A percentile compares a stretch with the other conserved stretches of the same genome.
Evolutionary conservation across 2,888 invertebrate genomes (phyloP).

Genomic region (Clistopyga incitator): DNA sequence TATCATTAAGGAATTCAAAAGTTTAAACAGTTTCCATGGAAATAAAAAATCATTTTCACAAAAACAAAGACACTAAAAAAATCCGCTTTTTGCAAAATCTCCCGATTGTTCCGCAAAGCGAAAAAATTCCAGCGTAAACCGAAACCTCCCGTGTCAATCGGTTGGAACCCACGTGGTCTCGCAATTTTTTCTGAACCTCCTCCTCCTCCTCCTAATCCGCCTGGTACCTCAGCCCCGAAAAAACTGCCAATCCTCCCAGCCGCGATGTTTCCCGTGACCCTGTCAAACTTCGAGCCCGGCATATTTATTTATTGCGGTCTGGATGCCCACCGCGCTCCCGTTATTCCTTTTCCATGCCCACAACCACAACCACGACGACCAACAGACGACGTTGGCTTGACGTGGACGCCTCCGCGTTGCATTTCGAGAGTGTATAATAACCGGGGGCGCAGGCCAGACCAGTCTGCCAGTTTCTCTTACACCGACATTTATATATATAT

Average conservation of each 20-base stretch:
- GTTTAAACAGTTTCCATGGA: no score
- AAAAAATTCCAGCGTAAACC: no score
- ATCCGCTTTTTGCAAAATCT: no score
- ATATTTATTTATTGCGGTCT: conserved; percentile 67
- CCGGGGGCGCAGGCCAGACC: conserved; percentile 65
- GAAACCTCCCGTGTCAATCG: no score
- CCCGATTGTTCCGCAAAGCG: no score
- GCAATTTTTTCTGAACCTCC: background rate
- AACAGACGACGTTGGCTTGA: conserved; percentile 56
- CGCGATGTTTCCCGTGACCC: conserved; percentile 61
- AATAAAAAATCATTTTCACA: no score
- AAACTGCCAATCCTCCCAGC: background rate
- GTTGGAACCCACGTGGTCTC: background rate
- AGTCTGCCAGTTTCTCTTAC: conserved; percentile 67
- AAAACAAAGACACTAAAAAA: background rate
- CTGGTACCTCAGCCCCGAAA: background rate
- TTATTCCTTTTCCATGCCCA: conserved; percentile 55
- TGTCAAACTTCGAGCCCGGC: conserved; percentile 60
- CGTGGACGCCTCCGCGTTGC: conserved; percentile 65
- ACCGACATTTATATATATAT: conserved; percentile 7
- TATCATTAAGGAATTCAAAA: no score
- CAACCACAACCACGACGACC: conserved; percentile 28
- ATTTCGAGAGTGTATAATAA: conserved; percentile 68
- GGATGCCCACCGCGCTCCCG: conserved; percentile 24
- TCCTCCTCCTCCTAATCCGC: no score